These are phyloP conservation scores for Cephus rjabovi DNA, from an alignment of 2,888 invertebrate genomes.

Conservation along the genomic window DNA sequence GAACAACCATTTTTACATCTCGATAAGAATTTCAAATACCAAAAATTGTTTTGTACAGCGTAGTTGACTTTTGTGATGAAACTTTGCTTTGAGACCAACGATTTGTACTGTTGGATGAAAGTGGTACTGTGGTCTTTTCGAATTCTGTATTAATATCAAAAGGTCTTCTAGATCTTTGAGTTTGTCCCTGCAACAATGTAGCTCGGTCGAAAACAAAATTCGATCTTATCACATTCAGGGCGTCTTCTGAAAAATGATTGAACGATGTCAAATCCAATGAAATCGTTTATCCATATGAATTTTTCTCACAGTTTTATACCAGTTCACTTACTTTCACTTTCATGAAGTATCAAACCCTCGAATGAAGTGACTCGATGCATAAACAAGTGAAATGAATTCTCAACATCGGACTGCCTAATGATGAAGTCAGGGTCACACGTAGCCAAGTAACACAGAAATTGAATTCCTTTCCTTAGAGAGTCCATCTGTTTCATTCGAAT, in stretches of 20 bases:
- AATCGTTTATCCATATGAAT: not conserved
- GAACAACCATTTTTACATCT: not conserved
- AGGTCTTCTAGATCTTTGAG: not conserved
- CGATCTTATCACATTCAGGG: conserved; percentile 48
- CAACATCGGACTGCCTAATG: conserved; percentile 48
- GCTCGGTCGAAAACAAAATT: conserved; percentile 48
- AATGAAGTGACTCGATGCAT: conserved; percentile 44
- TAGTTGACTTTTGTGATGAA: not conserved
- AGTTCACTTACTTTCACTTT: conserved; percentile 53
- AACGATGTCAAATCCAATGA: not conserved
- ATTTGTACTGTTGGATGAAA: not conserved
- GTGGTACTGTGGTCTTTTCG: not conserved
- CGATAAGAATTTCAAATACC: not conserved
- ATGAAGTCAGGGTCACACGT: conserved; percentile 55
- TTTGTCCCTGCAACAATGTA: conserved; percentile 21
- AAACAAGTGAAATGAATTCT: conserved; percentile 54
- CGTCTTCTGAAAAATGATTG: conserved; percentile 43
- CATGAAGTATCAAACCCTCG: conserved; percentile 45
- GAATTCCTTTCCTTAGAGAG: conserved; percentile 50
- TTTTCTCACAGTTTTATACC: not conserved
- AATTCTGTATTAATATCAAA: not conserved
- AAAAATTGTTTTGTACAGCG: not conserved
- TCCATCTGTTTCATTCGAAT: conserved; percentile 43
- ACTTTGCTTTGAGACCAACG: not conserved
- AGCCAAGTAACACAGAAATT: conserved; percentile 52